Evolutionary conservation across 2,888 invertebrate genomes (phyloP).

Genomic region (Crossocerus cetratus): DNA sequence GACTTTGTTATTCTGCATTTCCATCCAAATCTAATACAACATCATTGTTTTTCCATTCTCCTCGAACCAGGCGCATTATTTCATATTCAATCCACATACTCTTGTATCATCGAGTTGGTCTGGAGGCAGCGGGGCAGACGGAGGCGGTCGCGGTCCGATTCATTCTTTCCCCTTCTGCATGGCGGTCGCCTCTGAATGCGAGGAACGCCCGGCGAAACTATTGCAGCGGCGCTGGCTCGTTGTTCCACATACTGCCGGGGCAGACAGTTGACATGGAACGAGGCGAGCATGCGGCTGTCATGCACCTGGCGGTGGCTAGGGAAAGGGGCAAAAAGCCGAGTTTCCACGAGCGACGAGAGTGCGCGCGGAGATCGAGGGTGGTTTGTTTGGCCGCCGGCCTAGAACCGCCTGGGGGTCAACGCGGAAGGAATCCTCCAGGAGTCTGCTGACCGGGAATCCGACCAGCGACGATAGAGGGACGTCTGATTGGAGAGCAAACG

Average conservation of each 20-base stretch:
- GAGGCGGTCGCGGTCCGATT: conserved; percentile 37
- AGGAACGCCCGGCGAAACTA: conserved; percentile 45
- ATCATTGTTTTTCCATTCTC: too few species aligned
- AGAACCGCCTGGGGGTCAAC: conserved; percentile 39
- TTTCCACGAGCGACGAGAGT: conserved; percentile 25
- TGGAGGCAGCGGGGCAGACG: too few species aligned
- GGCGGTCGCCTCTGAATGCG: conserved; percentile 47
- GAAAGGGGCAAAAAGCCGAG: conserved; percentile 6
- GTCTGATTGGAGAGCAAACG: neutral
- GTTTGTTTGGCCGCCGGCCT: conserved; percentile 30
- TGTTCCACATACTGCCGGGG: conserved; percentile 39
- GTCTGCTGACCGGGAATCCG: neutral
- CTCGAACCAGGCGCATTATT: too few species aligned
- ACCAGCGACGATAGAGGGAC: neutral
- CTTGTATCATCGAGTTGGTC: too few species aligned
- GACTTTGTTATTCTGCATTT: too few species aligned
- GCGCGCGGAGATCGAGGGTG: neutral
- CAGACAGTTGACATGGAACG: conserved; percentile 51
- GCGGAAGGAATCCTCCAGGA: conserved; percentile 30
- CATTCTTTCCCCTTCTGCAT: conserved; percentile 42
- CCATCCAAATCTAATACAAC: too few species aligned
- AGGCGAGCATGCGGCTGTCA: conserved; percentile 37
- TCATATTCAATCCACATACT: too few species aligned
- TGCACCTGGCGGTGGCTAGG: conserved; percentile 7
- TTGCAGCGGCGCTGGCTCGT: conserved; percentile 50